Base-by-base conservation (phyloP, 2,113 vertebrate species). In the Chunga burmeisteri region DNA sequence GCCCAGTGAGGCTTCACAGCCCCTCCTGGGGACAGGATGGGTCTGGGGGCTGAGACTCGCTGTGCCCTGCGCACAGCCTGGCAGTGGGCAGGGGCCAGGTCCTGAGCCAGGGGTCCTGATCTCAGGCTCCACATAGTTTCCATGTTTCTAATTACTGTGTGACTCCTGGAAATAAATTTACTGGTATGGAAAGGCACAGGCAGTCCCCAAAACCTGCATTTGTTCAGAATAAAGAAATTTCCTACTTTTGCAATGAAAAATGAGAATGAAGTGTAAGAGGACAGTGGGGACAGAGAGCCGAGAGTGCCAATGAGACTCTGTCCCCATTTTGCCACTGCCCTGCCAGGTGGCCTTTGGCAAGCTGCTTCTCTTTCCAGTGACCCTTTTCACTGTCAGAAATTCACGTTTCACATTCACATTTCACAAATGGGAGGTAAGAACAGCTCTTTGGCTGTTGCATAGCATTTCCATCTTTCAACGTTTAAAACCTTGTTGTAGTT, bases 61-160 rank as follows among this genome's bases (percentile, higher is more conserved):
- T 0, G 2, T 62, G 61, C 38, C 50, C 42, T 11, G 47, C 0
- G 3, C 0, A 1, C 50, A n/a, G 77, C 38, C 61, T 42, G 46
- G 63, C 84, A 29, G 59, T 2, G 4, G 21, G 29, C 27, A 13
- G 34, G 68, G 63, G 44, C 23, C 47, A 34, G 32, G 52, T 30
- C 59, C 46, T 0, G 3, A 55, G 80, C 21, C 47, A 6, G 67
- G 44, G 17, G 10, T n/a, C 67, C 81, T 52, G 25, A 10, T 21
- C 72, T 68, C 38, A 2, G 40, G n/a, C 77, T 22, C 49, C 46
- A 10, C 44, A 2, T 3, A 8, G 23, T 62, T 81, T 30, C 42
- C 14, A 1, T 2, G 16, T 84, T n/a, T 25, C 50, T 34, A 9
- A 74, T 66, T 18, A 5, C 30, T 40, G 4, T 16, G 56, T 30